Conservation (phyloP, 92 coral and sea anemone species). For the Umimayanthus kanabou region DNA sequence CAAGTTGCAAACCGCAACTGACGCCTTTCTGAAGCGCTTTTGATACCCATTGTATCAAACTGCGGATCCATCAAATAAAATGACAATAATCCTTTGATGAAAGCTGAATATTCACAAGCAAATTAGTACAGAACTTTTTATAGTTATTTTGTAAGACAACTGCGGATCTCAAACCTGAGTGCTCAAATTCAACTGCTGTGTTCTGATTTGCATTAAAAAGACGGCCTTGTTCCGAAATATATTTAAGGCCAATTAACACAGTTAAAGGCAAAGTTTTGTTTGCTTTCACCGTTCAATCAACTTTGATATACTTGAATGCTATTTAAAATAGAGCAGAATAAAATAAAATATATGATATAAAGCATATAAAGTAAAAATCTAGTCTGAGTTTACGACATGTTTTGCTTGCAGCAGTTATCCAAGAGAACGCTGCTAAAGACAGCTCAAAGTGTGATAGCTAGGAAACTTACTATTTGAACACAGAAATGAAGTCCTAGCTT, state of each 20-base stretch:
- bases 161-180: not conserved
- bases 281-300: not conserved
- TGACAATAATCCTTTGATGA: not conserved
- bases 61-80: not conserved
- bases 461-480: not conserved
- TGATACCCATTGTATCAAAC: not conserved
- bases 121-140: not conserved
- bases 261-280: too few species aligned
- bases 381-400: not conserved
- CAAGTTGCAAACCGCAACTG: not conserved
- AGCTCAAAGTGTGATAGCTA: not conserved
- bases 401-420: not conserved
- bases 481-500: not conserved
- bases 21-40: not conserved
- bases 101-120: conserved; percentile 3
- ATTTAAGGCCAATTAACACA: too few species aligned
- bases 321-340: not conserved
- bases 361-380: not conserved
- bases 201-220: not conserved
- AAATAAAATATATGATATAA: too few species aligned
- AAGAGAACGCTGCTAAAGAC: not conserved
- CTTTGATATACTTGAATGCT: not conserved
- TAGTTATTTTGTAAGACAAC: not conserved
- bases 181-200: not conserved
- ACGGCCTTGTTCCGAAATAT: not conserved